Evolutionary conservation across 2,113 vertebrate species (phyloP).

Genomic region (Isichthys henryi): DNA sequence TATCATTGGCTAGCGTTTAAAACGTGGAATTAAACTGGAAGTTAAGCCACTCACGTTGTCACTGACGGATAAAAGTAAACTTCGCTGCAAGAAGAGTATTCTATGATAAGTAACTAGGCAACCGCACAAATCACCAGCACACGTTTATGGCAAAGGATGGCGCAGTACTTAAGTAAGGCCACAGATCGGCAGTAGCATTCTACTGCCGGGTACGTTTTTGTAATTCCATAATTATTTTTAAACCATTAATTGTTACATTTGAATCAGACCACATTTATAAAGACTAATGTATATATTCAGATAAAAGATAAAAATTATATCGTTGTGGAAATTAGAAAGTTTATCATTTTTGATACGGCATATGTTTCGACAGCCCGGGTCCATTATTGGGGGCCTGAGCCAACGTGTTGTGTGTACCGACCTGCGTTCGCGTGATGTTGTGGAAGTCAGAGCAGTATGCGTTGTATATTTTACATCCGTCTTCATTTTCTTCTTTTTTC

Average conservation of each 20-base stretch:
- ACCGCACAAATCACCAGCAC: background rate
- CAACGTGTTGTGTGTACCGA: conserved; percentile 20
- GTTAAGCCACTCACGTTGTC: background rate
- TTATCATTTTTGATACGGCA: conserved; percentile 18
- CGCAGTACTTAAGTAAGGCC: background rate
- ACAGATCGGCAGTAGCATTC: background rate
- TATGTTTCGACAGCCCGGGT: conserved; percentile 13
- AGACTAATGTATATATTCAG: background rate
- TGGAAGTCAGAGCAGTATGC: background rate
- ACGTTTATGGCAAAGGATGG: background rate
- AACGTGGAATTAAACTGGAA: background rate
- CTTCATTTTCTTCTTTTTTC: background rate
- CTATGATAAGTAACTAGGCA: background rate
- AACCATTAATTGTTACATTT: background rate
- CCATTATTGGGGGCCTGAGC: conserved; percentile 34
- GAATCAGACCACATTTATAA: background rate
- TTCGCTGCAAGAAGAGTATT: background rate
- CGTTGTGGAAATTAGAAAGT: background rate
- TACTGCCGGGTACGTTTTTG: background rate
- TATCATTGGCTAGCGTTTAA: background rate
- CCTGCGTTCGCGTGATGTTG: conserved; percentile 24
- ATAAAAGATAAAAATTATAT: background rate
- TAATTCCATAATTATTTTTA: background rate
- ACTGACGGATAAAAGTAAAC: background rate
- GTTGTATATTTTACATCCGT: background rate